These are phyloP conservation scores for Genyomyrus donnyi DNA, from an alignment of 2,113 vertebrate genomes.

Conservation along the genomic window DNA sequence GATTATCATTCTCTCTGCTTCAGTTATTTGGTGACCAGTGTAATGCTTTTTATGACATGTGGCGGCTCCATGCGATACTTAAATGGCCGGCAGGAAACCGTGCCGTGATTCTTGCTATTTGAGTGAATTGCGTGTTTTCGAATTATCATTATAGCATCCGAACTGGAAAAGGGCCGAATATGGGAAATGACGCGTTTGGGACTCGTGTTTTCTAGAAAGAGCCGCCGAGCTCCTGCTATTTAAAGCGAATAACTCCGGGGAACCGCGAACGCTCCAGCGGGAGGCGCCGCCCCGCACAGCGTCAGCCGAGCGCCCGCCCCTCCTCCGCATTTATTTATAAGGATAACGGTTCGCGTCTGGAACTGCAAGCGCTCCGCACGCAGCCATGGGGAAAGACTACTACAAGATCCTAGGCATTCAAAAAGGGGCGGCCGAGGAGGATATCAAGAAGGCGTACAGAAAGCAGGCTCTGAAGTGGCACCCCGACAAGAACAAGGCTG, in stretches of 20 bases:
- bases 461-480: conserved; percentile 97
- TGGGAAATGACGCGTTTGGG: conserved; percentile 46
- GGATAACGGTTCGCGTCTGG: not conserved
- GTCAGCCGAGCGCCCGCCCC: conserved; percentile 1
- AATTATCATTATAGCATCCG: conserved; percentile 24
- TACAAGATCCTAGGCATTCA: conserved; percentile 89
- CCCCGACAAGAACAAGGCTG: conserved; percentile 95
- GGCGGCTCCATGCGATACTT: not conserved
- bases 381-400: conserved; percentile 91
- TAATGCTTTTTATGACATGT: not conserved
- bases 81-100: not conserved
- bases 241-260: conserved; percentile 51
- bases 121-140: not conserved
- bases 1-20: not conserved
- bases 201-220: conserved; percentile 49
- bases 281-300: conserved; percentile 30
- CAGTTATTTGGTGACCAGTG: not conserved
- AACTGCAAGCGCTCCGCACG: not conserved
- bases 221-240: conserved; percentile 49
- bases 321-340: conserved; percentile 14
- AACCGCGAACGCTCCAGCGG: conserved; percentile 39
- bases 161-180: conserved; percentile 20
- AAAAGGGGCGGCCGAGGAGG: conserved; percentile 92
- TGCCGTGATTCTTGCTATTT: not conserved
- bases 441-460: conserved; percentile 95